Conservation (phyloP, 2,113 vertebrate species). For the Pteropus alecto region DNA sequence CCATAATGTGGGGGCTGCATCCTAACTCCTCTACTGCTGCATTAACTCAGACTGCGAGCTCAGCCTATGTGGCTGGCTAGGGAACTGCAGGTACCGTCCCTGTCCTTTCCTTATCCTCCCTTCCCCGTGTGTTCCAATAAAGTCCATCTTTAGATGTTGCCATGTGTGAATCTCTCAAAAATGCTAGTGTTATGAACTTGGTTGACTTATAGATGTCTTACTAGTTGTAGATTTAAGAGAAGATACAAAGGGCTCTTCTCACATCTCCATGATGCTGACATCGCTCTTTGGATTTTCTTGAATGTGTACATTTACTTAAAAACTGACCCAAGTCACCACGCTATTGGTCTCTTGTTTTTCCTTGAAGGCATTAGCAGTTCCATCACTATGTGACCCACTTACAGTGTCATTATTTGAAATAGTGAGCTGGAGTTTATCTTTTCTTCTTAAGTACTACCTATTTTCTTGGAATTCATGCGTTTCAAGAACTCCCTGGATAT, state of each 20-base stretch:
- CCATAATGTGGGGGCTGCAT: not conserved
- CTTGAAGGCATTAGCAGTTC: not conserved
- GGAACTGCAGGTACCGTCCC: not conserved
- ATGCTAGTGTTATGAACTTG: not conserved
- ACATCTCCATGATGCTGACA: not conserved
- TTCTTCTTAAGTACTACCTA: constrained; percentile 4
- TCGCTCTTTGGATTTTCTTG: not conserved
- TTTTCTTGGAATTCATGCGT: constrained; percentile 40
- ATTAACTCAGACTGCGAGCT: not conserved
- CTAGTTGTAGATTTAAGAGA: not conserved
- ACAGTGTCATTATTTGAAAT: not conserved
- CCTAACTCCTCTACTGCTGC: not conserved
- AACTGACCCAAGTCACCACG: not conserved
- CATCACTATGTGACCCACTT: not conserved
- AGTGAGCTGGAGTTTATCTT: not conserved
- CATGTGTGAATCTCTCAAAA: not conserved
- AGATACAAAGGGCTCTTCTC: not conserved
- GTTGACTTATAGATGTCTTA: not conserved
- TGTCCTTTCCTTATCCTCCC: not conserved
- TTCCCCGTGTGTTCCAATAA: not conserved
- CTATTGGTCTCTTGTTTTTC: not conserved
- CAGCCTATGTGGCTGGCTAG: not conserved
- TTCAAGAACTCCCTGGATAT: constrained; percentile 39
- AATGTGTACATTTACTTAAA: not conserved
- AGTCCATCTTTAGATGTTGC: not conserved